Conservation (phyloP, 2,797 vertebrate genomes). For the Harpagifer antarcticus region DNA sequence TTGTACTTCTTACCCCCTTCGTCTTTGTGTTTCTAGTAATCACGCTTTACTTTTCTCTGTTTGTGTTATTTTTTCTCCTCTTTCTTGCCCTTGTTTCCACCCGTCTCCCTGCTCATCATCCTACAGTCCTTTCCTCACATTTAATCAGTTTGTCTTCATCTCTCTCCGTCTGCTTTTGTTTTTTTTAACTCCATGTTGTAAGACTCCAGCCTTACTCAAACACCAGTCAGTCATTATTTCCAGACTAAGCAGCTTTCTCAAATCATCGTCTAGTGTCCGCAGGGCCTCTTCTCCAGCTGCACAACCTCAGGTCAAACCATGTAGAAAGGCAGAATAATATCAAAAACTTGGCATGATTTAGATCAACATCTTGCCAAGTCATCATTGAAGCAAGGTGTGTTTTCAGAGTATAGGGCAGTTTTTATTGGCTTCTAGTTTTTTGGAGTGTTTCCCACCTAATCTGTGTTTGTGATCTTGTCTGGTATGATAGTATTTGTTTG, state of each 20-base stretch:
- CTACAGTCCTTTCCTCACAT: background rate
- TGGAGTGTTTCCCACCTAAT: constrained; percentile 50
- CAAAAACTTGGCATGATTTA: constrained; percentile 34
- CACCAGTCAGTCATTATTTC: constrained; percentile 49
- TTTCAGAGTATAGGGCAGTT: constrained; percentile 46
- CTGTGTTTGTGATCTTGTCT: constrained; percentile 71
- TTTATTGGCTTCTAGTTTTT: constrained; percentile 50
- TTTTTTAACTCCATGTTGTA: constrained; percentile 23
- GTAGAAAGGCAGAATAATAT: constrained; percentile 37
- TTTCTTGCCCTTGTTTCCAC: background rate
- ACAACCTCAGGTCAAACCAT: constrained; percentile 43
- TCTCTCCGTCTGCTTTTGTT: constrained; percentile 3
- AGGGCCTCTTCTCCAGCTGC: constrained; percentile 56
- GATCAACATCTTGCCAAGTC: constrained; percentile 47
- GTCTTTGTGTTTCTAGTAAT: background rate
- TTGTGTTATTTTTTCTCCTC: background rate
- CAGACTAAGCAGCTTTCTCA: constrained; percentile 47
- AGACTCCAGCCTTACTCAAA: constrained; percentile 28
- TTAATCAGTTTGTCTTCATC: constrained; percentile 33
- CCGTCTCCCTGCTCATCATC: background rate
- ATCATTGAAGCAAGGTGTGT: constrained; percentile 58
- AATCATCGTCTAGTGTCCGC: constrained; percentile 43
- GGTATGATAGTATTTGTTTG: constrained; percentile 57
- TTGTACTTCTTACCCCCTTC: background rate
- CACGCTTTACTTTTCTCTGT: no score